phyloP scores from a whole-genome alignment of 1,140 invertebrate species.

The Aphaenogaster ashmeadi region DNA sequence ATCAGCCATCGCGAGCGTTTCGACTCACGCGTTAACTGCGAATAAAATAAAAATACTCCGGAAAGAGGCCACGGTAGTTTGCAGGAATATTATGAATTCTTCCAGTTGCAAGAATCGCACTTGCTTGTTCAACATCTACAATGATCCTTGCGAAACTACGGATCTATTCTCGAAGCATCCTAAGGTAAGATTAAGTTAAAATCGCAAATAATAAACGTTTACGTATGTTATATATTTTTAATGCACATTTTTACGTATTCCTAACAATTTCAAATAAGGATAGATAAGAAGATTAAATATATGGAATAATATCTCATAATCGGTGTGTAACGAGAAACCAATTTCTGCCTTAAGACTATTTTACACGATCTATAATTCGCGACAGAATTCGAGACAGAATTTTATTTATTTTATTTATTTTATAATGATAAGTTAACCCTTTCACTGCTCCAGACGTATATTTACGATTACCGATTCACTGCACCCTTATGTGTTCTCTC shows the following conservation, averaged over 20 bases:
- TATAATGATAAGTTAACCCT: too few species aligned
- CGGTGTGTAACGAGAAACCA: not conserved
- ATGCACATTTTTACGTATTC: not conserved
- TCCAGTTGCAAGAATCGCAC: constrained; percentile 69
- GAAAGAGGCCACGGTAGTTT: constrained; percentile 71
- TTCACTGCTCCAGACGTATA: too few species aligned
- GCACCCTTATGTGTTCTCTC: too few species aligned
- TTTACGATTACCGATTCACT: too few species aligned
- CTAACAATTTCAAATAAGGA: not conserved
- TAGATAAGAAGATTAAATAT: not conserved
- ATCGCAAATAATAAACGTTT: not conserved
- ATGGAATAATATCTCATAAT: not conserved
- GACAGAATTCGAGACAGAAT: too few species aligned
- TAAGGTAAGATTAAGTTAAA: constrained; percentile 66
- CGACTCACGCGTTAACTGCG: not conserved
- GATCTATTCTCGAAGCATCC: constrained; percentile 78
- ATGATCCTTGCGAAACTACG: constrained; percentile 83
- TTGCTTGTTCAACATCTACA: constrained; percentile 82
- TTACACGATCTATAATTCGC: too few species aligned
- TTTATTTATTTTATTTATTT: too few species aligned
- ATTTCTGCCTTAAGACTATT: not conserved
- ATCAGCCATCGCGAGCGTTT: constrained; percentile 70
- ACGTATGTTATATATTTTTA: not conserved
- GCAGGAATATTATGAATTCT: constrained; percentile 47
- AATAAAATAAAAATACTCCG: constrained; percentile 69